Evolutionary conservation across 1,140 invertebrate genomes (phyloP).

Genomic region (Diorhabda sublineata): DNA sequence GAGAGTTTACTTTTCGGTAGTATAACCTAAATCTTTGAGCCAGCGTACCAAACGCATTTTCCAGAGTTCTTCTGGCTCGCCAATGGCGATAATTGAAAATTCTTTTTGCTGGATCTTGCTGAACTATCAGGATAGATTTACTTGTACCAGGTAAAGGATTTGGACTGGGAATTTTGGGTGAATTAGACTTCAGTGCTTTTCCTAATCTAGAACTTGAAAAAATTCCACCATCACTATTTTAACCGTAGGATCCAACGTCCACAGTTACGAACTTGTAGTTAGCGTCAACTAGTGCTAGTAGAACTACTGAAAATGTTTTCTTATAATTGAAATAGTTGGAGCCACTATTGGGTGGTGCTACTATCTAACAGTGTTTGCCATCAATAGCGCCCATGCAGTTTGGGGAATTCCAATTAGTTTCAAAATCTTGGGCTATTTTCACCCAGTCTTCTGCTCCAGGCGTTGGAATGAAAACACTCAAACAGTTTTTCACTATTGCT

Average conservation of each 20-base stretch:
- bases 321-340: no score
- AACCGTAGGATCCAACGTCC: no score
- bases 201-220: constrained; percentile 29
- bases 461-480: no score
- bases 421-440: no score
- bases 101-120: not conserved
- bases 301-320: constrained; percentile 31
- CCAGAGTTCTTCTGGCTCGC: not conserved
- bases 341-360: no score
- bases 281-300: constrained; percentile 47
- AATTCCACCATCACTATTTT: constrained; percentile 43
- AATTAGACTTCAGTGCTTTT: constrained; percentile 18
- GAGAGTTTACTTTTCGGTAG: not conserved
- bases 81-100: constrained; percentile 11
- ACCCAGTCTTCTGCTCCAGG: no score
- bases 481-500: no score
- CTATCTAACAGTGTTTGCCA: no score
- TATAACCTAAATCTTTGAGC: not conserved
- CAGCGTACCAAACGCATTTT: constrained; percentile 1
- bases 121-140: not conserved
- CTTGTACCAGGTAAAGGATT: not conserved
- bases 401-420: no score
- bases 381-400: no score
- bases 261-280: constrained; percentile 45
- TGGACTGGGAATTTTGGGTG: constrained; percentile 20